Base-by-base conservation (phyloP, 2,113 vertebrate genomes). In the Plestiodon gilberti region DNA sequence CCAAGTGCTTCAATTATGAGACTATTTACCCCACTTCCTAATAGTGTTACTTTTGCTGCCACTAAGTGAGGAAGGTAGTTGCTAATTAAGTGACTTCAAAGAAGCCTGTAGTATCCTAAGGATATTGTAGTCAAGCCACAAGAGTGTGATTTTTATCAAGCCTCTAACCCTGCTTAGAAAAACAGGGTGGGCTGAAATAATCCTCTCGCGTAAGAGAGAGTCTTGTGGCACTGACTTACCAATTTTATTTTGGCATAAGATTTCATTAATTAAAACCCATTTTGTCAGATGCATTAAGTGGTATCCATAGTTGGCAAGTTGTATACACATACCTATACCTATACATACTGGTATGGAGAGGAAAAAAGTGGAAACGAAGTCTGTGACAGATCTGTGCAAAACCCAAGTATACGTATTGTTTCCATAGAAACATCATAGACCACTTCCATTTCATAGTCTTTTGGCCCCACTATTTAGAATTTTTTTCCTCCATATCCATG, bases 1-100 rank as follows among this genome's bases (percentile, higher is more conserved):
- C 80, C 90, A 89, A 84, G 81, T 70, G 40, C 78, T 85, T 76
- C 87, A 93, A 35, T 92, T 88, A 91, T 20, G 81, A 80, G 59
- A 23, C 70, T 62, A 83, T 76, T 76, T 88, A 81, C 33, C 17
- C 38, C 55, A 43, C 89, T 87, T 78, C 80, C 65, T 84, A 87
- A 40, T 71, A 90, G 85, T 89, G 89, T 94, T 93, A 86, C 55
- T 90, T 88, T 77, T 86, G 9, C n/a, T 77, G 82, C 81, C 64
- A 33, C 79, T 89, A 86, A 79, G 86, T 90, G 82, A 91, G 73
- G 15, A 78, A 83, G 3, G 4, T 10, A 71, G 5, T 59, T 64
- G 75, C n/a, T 52, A 64, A 25, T 79, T 55, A 62, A 38, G 23
- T 28, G 28, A 83, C 30, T 79, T 79, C 22, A 61, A 28, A 65